Evolutionary conservation across 2,113 vertebrate genomes (phyloP), one percentile per base, ranked within the genome.

Genomic region (Bagarius yarrelli): DNA sequence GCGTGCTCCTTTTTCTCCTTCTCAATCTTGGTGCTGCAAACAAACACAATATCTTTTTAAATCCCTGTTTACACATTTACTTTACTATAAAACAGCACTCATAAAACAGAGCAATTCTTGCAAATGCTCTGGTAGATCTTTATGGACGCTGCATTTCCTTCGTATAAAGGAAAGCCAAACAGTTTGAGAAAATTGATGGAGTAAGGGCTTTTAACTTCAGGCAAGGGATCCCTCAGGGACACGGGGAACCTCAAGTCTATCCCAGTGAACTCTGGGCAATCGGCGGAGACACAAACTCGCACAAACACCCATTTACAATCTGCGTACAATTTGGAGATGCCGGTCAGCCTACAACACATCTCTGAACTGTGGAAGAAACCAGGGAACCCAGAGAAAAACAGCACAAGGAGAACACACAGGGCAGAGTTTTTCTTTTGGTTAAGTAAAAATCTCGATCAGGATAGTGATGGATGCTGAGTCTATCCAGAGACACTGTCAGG

Each of bases 1-100:
- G 98, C 97, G 0, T 99, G 98, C 80, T 99, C 98, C 89, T 99
- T 99, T 90, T 99, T 99, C 91, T 99, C 98, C 90, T 99, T 99
- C 85, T 99, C 98, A 86, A 99, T 98, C 91, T 99, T 99, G 81
- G 97, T 98, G 87, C 98, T 99, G 56, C 1, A 50, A 70, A 52
- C 44, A 74, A 80, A 85, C 84, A 81, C 14, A 82, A 53, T 25
- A n/a, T 4, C 4, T 19, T 23, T 55, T 76, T 34, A 13, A 69
- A 56, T 32, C 1, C 64, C 13, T 47, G 34, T 15, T 27, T 40
- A n/a, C 15, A 75, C n/a, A 64, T 21, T 55, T 6, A 18, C 2
- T 32, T 32, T 9, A 11, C 30, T 30, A 70, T 36, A 56, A 59
- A 47, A 52, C 23, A 32, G 72, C 80, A 44, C 73, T 70, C 91